Evolutionary conservation across 2,797 vertebrate species (phyloP).

Genomic region (Cyclura pinguis): DNA sequence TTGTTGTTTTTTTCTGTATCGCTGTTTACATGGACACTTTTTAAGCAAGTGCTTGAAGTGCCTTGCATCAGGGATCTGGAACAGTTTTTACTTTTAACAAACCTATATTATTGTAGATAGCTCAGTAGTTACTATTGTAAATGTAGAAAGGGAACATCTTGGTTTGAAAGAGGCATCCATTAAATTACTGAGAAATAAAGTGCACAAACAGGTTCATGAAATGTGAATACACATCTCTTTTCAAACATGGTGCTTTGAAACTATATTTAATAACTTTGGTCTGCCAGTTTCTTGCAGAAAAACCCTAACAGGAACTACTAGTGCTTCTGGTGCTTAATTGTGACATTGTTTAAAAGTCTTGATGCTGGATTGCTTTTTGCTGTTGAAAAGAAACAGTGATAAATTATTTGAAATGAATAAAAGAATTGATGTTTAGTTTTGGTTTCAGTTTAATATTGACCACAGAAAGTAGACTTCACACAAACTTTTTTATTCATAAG

Average conservation of each 20-base stretch:
- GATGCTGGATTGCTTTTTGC: slow-evolving; percentile 23
- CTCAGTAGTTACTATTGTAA: slow-evolving; percentile 67
- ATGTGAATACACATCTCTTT: slow-evolving; percentile 48
- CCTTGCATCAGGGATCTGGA: slow-evolving; percentile 82
- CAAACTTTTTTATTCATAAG: neutral
- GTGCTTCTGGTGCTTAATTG: slow-evolving; percentile 33
- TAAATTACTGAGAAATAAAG: slow-evolving; percentile 41
- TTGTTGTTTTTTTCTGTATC: slow-evolving; percentile 74
- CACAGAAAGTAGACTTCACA: neutral
- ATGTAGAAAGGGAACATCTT: slow-evolving; percentile 44
- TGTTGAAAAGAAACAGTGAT: slow-evolving; percentile 8
- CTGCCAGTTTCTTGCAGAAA: slow-evolving; percentile 75
- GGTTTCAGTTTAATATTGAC: slow-evolving; percentile 15
- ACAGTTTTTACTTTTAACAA: slow-evolving; percentile 74
- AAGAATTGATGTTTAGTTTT: neutral
- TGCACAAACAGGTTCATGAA: slow-evolving; percentile 50
- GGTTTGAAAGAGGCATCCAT: slow-evolving; percentile 44
- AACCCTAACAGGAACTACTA: slow-evolving; percentile 48
- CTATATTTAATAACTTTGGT: slow-evolving; percentile 70
- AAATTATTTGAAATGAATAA: slow-evolving; percentile 30
- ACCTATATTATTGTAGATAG: slow-evolving; percentile 63
- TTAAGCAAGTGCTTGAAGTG: slow-evolving; percentile 76
- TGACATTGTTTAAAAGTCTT: slow-evolving; percentile 52
- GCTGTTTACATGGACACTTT: slow-evolving; percentile 81
- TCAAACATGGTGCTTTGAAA: slow-evolving; percentile 73